Evolutionary conservation across 2,888 invertebrate genomes (phyloP).

Genomic region (Acheta domesticus): DNA sequence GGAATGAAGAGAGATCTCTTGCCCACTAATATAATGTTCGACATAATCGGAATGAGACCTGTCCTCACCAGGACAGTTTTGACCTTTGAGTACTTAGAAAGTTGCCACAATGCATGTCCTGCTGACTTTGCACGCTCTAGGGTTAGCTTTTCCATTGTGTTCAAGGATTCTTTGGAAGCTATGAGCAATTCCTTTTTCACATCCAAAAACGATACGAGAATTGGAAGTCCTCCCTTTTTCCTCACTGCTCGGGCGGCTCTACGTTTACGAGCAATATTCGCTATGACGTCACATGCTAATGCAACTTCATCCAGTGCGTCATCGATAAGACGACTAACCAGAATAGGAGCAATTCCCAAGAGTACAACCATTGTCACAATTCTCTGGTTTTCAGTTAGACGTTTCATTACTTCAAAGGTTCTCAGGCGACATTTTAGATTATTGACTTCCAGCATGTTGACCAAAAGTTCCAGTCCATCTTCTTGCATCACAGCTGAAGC

Average conservation of each 20-base stretch:
- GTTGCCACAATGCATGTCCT: background rate
- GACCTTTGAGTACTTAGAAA: background rate
- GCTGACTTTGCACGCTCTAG: background rate
- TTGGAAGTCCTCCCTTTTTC: background rate
- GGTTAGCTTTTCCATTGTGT: background rate
- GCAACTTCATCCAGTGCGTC: background rate
- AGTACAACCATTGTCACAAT: background rate
- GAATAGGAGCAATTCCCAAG: background rate
- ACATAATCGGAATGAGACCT: background rate
- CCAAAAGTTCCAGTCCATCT: background rate
- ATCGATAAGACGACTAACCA: background rate
- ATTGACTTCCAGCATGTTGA: background rate
- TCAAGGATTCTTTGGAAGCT: background rate
- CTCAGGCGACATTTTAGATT: background rate
- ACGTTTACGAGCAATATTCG: background rate
- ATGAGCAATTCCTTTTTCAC: background rate
- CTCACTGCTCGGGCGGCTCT: background rate
- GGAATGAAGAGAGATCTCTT: background rate
- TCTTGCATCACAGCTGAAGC: background rate
- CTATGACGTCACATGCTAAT: background rate
- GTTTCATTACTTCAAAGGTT: background rate
- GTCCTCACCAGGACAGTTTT: background rate
- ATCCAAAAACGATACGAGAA: background rate
- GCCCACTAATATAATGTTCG: background rate
- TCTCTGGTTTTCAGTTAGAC: background rate